Evolutionary conservation across 2,797 vertebrate genomes (phyloP), one percentile per base, ranked within the genome.

Genomic region (Sternarchorhynchus goeldii): DNA sequence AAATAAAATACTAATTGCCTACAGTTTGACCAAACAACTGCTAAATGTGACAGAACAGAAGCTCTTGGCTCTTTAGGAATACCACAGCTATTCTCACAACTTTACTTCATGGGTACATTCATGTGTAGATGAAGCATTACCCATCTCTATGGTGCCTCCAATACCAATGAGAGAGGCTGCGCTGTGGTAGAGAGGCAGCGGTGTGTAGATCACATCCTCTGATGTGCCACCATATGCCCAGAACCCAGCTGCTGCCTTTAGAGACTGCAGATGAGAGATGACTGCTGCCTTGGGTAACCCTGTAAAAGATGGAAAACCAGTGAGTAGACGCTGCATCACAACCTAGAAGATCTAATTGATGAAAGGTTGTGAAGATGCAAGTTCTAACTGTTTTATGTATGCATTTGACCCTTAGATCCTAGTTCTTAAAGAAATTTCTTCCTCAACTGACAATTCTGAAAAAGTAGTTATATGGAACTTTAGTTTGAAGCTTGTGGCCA

Each of bases 221-320:
- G 86, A 56, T 25, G 75, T 90, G 0, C 84, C 94, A 0, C 95
- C 95, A 0, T 94, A 96, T 0, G 93, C 91, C 89, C 93, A 93
- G 58, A 96, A 94, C 32, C 95, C 96, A 0, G 79, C 89, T 2
- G 95, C 90, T 76, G 92, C 96, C 84, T 96, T 94, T 75, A 97
- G 58, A 10, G 94, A 88, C 87, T 97, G 96, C 31, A 95, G 85
- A 76, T 98, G 95, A 7, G 94, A 95, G 88, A 98, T 90, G 0
- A 94, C 90, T 0, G 96, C 96, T 0, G 96, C 96, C 83, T 98
- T 98, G 12, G 96, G 96, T 5, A 98, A 93, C 1, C 96, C 96
- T 98, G 86, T 0, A 36, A 74, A n/a, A 34, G 36, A 17, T 2
- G 31, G n/a, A 53, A n/a, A 72, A 64, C 29, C 31, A 72, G 58